These are phyloP conservation scores for Tachina grossa DNA, from an alignment of 2,888 invertebrate species.

Conservation along the genomic window DNA sequence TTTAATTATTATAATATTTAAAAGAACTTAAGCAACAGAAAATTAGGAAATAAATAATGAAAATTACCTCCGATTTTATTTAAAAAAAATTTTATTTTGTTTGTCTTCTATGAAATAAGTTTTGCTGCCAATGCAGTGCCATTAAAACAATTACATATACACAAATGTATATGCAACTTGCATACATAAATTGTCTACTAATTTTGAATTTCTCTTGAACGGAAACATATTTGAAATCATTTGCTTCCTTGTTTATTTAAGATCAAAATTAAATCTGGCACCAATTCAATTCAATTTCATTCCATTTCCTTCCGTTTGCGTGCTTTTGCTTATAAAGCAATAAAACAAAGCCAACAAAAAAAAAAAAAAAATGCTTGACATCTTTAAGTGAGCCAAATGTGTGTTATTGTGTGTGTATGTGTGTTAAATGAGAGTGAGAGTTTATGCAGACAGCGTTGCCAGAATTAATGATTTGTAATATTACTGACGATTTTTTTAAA, in stretches of 20 bases:
- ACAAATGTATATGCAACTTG: not conserved
- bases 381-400: not conserved
- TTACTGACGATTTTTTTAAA: no score
- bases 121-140: no score
- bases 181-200: slow-evolving; percentile 2
- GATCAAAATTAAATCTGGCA: slow-evolving; percentile 59
- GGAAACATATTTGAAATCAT: slow-evolving; percentile 23
- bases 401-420: not conserved
- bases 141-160: not conserved
- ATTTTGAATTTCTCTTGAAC: not conserved
- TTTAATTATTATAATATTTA: no score
- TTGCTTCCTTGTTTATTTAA: slow-evolving; percentile 10
- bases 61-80: no score
- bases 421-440: not conserved
- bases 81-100: no score
- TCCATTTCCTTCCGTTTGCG: slow-evolving; percentile 57
- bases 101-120: no score
- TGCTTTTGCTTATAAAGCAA: not conserved
- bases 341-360: not conserved
- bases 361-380: slow-evolving; percentile 16
- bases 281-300: slow-evolving; percentile 55
- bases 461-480: no score
- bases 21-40: no score
- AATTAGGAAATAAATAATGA: no score
- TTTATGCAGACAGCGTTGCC: not conserved